Evolutionary conservation across 53 echinoderm and acorn worm species (phyloP).

Genomic region (Paracentrotus lividus): DNA sequence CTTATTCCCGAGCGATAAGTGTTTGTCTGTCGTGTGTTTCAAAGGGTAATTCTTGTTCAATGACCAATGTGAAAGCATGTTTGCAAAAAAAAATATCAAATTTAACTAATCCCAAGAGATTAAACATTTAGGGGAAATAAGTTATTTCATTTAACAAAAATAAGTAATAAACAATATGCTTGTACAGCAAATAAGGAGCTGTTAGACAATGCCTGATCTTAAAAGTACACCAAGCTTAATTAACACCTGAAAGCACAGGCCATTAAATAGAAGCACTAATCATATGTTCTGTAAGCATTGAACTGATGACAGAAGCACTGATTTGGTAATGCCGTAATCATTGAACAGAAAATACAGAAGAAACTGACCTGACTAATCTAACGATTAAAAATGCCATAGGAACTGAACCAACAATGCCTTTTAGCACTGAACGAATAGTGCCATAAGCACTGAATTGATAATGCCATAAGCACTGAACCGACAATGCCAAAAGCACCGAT

Average conservation of each 20-base stretch:
- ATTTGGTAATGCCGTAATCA: not conserved
- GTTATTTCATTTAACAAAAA: too few species aligned
- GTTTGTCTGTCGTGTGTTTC: too few species aligned
- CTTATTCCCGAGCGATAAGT: too few species aligned
- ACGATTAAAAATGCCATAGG: not conserved
- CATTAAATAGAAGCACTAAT: not conserved
- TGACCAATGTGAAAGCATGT: too few species aligned
- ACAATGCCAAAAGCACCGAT: not conserved
- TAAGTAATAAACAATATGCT: not conserved
- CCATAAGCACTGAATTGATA: not conserved
- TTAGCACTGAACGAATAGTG: not conserved
- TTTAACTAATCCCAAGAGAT: too few species aligned
- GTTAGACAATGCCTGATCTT: not conserved
- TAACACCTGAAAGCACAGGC: not conserved
- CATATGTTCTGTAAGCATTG: not conserved
- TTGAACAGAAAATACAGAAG: not conserved
- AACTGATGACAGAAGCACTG: not conserved
- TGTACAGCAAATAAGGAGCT: not conserved
- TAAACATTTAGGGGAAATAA: too few species aligned
- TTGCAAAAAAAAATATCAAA: too few species aligned
- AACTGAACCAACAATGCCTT: not conserved
- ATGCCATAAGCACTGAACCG: not conserved
- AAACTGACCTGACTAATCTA: not conserved
- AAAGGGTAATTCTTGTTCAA: too few species aligned
- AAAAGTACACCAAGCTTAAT: not conserved